Percentiles rank a stretch among this genome's conserved stretches.
These are phyloP conservation scores for Elaphurus davidianus DNA, from an alignment of 2,113 vertebrate species.

Conservation along the genomic window DNA sequence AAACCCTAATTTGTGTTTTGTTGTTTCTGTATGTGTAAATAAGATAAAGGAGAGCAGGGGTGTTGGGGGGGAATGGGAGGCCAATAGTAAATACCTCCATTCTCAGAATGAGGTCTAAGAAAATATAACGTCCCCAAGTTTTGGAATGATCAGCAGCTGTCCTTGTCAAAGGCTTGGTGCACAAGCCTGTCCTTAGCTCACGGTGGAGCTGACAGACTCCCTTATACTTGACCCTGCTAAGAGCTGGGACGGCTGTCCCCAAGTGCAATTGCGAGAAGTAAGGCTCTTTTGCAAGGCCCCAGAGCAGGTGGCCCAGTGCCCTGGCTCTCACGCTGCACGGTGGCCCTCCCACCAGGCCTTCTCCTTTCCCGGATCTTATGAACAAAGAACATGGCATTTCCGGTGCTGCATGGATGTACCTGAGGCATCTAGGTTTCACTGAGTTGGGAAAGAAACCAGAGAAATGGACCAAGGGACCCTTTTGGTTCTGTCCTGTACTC, in stretches of 20 bases:
- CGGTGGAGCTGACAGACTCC: neutral
- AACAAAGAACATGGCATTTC: neutral
- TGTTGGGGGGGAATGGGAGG: neutral
- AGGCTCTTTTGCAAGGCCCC: neutral
- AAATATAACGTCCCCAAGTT: neutral
- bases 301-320: accelerated
- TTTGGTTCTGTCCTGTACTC: accelerated
- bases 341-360: accelerated
- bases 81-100: neutral
- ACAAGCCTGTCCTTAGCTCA: accelerated
- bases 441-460: neutral
- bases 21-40: neutral
- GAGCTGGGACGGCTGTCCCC: neutral
- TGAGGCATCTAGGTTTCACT: neutral
- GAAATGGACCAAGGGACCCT: accelerated
- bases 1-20: neutral
- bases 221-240: accelerated
- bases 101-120: neutral
- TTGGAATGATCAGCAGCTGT: neutral
- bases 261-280: neutral
- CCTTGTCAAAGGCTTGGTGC: too few relatives aligned
- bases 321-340: accelerated
- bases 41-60: neutral
- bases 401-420: accelerated
- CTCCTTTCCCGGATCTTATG: neutral